Conservation (phyloP, 2,797 vertebrate genomes). For the Coracias cyanogaster region DNA sequence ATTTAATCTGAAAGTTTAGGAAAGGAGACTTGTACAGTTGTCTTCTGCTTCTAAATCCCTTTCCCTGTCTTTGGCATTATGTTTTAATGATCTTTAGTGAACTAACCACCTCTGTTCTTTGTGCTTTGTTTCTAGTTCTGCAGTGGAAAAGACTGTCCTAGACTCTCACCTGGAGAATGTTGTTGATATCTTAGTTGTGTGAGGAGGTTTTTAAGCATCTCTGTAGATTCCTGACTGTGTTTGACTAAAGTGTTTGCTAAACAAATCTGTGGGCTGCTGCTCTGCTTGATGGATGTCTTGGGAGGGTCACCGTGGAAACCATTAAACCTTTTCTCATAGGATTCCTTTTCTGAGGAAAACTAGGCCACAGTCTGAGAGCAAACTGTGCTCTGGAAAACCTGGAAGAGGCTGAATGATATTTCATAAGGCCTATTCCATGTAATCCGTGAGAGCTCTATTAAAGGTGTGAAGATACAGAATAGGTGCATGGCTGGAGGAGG, state of each 20-base stretch:
- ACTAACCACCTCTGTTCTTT: not conserved
- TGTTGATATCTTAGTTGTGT: not conserved
- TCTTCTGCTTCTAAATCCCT: not conserved
- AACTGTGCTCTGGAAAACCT: conserved; percentile 39
- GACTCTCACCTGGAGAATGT: not conserved
- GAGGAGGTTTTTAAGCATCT: not conserved
- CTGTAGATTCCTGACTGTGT: not conserved
- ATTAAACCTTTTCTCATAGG: conserved; percentile 52
- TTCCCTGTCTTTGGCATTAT: not conserved
- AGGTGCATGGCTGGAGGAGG: not conserved
- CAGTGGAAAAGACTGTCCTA: not conserved
- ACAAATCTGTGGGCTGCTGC: conserved; percentile 34
- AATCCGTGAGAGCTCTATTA: not conserved
- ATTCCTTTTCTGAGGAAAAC: conserved; percentile 68
- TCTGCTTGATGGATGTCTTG: conserved; percentile 45
- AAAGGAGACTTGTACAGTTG: not conserved
- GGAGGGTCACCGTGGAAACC: conserved; percentile 76
- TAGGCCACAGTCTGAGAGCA: conserved; percentile 68
- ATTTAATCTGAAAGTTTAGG: not conserved
- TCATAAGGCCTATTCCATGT: not conserved
- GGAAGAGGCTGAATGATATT: conserved; percentile 2
- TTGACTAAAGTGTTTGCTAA: conserved; percentile 4
- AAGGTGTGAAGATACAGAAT: not conserved
- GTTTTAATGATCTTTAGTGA: not conserved
- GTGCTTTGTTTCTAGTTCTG: not conserved